These are phyloP conservation scores for Isaurus tuberculatus DNA, from an alignment of 92 coral and sea anemone species.

Conservation along the genomic window DNA sequence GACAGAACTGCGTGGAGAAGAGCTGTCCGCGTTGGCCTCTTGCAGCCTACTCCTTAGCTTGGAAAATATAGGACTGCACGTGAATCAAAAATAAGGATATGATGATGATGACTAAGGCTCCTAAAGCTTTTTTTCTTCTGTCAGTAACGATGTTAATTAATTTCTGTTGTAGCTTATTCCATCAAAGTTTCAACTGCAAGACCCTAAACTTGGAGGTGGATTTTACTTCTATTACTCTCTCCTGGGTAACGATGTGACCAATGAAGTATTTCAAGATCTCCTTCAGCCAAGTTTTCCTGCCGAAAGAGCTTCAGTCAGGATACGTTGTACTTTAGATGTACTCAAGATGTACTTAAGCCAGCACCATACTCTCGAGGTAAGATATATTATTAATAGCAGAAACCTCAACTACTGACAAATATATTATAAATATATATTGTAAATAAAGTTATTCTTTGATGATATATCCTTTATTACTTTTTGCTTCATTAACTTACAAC, in stretches of 20 bases:
- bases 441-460: too few relatives aligned
- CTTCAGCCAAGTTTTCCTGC: constrained; percentile 95
- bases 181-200: constrained; percentile 86
- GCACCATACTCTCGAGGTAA: constrained; percentile 87
- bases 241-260: constrained; percentile 91
- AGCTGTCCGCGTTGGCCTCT: too few relatives aligned
- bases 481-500: too few relatives aligned
- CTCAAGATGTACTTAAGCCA: constrained; percentile 69
- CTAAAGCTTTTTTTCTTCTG: too few relatives aligned
- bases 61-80: too few relatives aligned
- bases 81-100: too few relatives aligned
- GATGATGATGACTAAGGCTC: too few relatives aligned
- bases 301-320: constrained; percentile 95
- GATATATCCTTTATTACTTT: too few relatives aligned
- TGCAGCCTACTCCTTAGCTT: too few relatives aligned
- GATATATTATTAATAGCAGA: background rate
- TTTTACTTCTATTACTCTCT: constrained; percentile 94
- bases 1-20: too few relatives aligned
- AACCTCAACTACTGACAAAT: background rate
- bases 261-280: constrained; percentile 92
- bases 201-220: constrained; percentile 87
- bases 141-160: too few relatives aligned
- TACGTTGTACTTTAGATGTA: constrained; percentile 64
- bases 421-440: too few relatives aligned
- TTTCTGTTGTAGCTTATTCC: constrained; percentile 81